Evolutionary conservation across 2,797 vertebrate species (phyloP).

Genomic region (Orientallactaga sibirica): DNA sequence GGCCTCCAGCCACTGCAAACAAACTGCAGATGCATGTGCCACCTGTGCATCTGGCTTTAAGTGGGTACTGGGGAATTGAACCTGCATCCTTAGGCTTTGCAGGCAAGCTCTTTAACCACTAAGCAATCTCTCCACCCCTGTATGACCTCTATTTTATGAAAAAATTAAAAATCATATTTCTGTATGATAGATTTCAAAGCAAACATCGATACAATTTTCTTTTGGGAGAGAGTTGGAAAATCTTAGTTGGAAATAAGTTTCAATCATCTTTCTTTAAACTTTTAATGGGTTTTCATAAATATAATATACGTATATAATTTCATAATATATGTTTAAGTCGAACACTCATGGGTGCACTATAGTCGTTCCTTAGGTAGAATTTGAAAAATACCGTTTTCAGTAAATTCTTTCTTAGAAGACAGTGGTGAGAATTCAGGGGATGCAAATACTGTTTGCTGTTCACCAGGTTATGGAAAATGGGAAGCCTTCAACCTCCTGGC

Average conservation of each 20-base stretch:
- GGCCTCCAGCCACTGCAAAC: no score
- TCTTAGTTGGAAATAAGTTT: neutral
- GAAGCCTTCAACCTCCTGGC: neutral
- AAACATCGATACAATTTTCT: neutral
- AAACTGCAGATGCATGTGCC: no score
- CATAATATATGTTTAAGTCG: constrained; percentile 40
- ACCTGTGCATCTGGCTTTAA: no score
- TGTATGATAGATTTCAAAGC: constrained; percentile 14
- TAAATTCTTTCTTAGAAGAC: neutral
- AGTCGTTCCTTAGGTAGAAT: constrained; percentile 35
- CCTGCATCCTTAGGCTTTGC: no score
- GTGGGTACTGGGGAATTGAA: no score
- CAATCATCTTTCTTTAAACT: neutral
- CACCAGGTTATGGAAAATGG: neutral
- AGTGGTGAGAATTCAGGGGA: neutral
- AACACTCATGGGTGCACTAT: neutral
- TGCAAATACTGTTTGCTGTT: neutral
- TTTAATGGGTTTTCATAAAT: constrained; percentile 3
- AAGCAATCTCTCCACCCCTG: no score
- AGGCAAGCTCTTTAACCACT: no score
- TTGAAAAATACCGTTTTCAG: neutral
- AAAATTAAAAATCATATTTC: neutral
- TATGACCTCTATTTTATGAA: neutral
- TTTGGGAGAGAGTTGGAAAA: neutral
- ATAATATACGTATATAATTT: neutral